phyloP scores from a whole-genome alignment of 2,888 invertebrate genomes.

The Drosophila demipolita region DNA sequence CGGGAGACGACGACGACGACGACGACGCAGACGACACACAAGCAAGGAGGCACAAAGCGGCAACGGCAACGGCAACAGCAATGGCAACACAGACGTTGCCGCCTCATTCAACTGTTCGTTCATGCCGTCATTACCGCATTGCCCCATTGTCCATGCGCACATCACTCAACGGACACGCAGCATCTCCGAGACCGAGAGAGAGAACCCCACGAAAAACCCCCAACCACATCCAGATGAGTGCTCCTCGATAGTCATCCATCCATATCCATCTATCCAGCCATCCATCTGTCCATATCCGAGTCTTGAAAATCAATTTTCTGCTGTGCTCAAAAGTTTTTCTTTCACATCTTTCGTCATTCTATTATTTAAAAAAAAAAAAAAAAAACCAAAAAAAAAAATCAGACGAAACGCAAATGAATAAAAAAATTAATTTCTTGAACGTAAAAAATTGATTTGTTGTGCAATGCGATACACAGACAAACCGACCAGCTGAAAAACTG shows the following conservation, averaged over 20 bases:
- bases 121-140: slow-evolving; percentile 47
- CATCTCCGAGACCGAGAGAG: slow-evolving; percentile 25
- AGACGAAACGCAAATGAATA: slow-evolving; percentile 26
- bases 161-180: slow-evolving; percentile 68
- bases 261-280: slow-evolving; percentile 38
- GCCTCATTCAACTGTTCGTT: slow-evolving; percentile 50
- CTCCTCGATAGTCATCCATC: slow-evolving; percentile 29
- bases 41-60: slow-evolving; percentile 35
- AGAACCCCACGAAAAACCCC: slow-evolving; percentile 17
- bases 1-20: slow-evolving; percentile 10
- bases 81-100: slow-evolving; percentile 43
- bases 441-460: slow-evolving; percentile 64
- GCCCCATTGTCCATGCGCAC: slow-evolving; percentile 74
- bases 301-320: slow-evolving; percentile 66
- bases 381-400: background rate
- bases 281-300: slow-evolving; percentile 36
- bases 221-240: slow-evolving; percentile 19
- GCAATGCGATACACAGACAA: slow-evolving; percentile 40
- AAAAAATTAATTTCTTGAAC: slow-evolving; percentile 45
- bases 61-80: slow-evolving; percentile 7
- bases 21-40: slow-evolving; percentile 8
- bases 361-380: slow-evolving; percentile 36
- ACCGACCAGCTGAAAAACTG: slow-evolving; percentile 6
- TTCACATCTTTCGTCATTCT: slow-evolving; percentile 57
- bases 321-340: slow-evolving; percentile 51